Percentiles rank a stretch among this genome's conserved stretches.
Evolutionary conservation across 2,113 vertebrate genomes (phyloP).

Genomic region (Clupea harengus): DNA sequence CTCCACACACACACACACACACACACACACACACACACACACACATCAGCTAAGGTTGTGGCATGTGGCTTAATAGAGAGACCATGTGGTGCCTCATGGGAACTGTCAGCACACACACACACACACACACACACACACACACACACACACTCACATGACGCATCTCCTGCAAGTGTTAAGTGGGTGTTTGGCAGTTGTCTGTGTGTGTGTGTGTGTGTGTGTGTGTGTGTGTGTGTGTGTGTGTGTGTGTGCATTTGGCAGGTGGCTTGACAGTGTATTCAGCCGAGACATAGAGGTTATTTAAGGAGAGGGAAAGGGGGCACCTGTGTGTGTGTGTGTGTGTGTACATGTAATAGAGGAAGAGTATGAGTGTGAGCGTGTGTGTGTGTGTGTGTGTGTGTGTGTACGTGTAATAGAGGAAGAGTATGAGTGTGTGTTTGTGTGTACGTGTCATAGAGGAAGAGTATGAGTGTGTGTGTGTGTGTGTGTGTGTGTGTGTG

Average conservation of each 20-base stretch:
- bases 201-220: background rate
- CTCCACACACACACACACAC: background rate
- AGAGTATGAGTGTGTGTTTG: too few relatives aligned
- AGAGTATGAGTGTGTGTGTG: background rate
- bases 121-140: constrained; percentile 25
- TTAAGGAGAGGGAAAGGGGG: constrained; percentile 41
- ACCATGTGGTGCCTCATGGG: background rate
- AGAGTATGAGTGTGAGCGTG: too few relatives aligned
- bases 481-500: too few relatives aligned
- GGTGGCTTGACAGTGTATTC: background rate
- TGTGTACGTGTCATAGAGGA: too few relatives aligned
- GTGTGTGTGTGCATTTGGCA: background rate
- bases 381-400: too few relatives aligned
- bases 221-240: too few relatives aligned
- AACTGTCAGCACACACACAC: constrained; percentile 21
- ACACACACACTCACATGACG: constrained; percentile 6
- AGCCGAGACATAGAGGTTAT: constrained; percentile 41
- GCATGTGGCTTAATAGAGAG: constrained; percentile 43
- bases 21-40: too few relatives aligned
- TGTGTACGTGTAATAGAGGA: too few relatives aligned
- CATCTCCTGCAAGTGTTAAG: constrained; percentile 33
- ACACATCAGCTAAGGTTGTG: constrained; percentile 8
- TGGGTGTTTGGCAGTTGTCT: background rate
- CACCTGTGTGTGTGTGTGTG: background rate
- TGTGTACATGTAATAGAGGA: too few relatives aligned